phyloP scores from a whole-genome alignment of 2,797 vertebrate genomes.

The Sebastes kiyomatsui region DNA sequence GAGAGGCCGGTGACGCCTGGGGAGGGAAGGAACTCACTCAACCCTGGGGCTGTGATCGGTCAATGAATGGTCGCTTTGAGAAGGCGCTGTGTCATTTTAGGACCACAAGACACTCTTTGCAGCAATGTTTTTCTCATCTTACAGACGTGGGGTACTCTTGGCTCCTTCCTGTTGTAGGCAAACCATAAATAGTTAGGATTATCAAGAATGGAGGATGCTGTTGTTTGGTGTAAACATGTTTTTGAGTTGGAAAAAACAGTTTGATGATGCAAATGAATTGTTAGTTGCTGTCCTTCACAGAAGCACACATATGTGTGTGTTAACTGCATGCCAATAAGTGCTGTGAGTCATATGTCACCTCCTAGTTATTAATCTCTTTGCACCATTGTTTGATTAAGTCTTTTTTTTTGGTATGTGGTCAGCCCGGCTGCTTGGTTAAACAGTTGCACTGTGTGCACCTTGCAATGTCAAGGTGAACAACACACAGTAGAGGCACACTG shows the following conservation, averaged over 20 bases:
- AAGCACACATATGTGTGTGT: neutral
- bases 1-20: conserved; percentile 70
- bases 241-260: neutral
- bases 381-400: neutral
- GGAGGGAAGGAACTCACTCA: conserved; percentile 75
- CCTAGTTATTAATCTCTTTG: neutral
- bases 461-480: conserved; percentile 1
- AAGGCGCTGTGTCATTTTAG: conserved; percentile 59
- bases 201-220: neutral
- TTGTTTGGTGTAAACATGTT: neutral
- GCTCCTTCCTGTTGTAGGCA: neutral
- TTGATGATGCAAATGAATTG: neutral
- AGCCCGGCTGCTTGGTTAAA: neutral
- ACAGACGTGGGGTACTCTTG: neutral
- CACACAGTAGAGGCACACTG: neutral
- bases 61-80: conserved; percentile 77
- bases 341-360: conserved; percentile 1
- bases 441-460: neutral
- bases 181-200: neutral
- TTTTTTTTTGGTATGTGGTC: neutral
- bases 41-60: conserved; percentile 57
- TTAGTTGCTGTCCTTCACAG: neutral
- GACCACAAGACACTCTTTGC: conserved; percentile 49
- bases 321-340: neutral
- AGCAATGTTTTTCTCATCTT: conserved; percentile 30